Base-by-base conservation (phyloP, 2,797 vertebrate species). In the Ciconia nigra region DNA sequence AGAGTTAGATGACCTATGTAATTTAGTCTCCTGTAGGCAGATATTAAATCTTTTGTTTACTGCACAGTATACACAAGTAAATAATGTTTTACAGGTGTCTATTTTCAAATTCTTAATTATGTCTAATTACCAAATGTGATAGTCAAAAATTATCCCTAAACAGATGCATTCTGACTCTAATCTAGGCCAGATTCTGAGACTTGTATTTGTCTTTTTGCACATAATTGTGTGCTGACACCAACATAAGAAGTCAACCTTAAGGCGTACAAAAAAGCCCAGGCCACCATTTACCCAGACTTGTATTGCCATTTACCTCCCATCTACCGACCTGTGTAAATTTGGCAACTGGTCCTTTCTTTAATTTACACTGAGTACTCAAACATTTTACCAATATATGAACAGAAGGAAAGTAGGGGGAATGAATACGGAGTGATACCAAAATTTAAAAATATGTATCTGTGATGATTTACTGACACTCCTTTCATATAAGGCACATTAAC, bases 401-500 rank as follows among this genome's bases (percentile, higher is more conserved):
- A 84, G 55, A 81, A 69, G 4, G 22, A 59, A 92, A 93, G 47
- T 22, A 59, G 25, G 3, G 15, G 21, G 21, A 83, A 83, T 76
- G 41, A 81, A 85, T 51, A 57, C 2, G 4, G 24, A 80, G 8
- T 73, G 28, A 66, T 57, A 78, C 0, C 6, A 88, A 65, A 54
- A 79, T 78, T 84, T 29, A 15, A 70, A 90, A 83, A 33, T 25
- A 54, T 2, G 3, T 47, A 7, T 6, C 70, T 69, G 62, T 70
- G 24, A 47, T 33, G 41, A 77, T 67, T 67, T 80, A 83, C 28
- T 77, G 63, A 74, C 61, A 57, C 15, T 87, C 3, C 21, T 61
- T 71, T 89, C 29, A 66, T 8, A 29, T 57, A 94, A 97, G 96
- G 94, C 96, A 96, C 87, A n/a, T 80, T 66, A 81, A 67, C 17